phyloP scores from a whole-genome alignment of 2,888 invertebrate genomes.

The Notodonta dromedarius region DNA sequence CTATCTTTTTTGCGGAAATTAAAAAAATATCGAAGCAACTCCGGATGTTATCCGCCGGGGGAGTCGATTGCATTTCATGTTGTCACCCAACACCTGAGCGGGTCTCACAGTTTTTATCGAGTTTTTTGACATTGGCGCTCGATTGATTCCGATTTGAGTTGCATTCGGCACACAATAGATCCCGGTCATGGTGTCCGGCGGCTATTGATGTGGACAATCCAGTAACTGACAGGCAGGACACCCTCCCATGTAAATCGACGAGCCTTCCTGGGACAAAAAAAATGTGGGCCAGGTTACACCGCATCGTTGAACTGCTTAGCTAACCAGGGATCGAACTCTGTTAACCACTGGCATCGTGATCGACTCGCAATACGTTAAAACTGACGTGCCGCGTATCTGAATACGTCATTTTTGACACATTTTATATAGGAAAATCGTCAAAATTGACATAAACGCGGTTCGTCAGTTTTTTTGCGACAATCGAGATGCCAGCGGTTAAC shows the following conservation, averaged over 20 bases:
- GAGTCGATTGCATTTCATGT: conserved; percentile 57
- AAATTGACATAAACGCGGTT: too few species aligned
- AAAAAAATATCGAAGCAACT: conserved; percentile 37
- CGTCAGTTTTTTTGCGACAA: too few species aligned
- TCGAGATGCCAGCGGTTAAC: too few species aligned
- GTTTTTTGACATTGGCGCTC: conserved; percentile 67
- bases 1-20: conserved; percentile 22
- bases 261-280: conserved; percentile 48
- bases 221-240: conserved; percentile 31
- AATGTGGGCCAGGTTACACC: conserved; percentile 41
- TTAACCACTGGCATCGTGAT: too few species aligned
- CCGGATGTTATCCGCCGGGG: conserved; percentile 40
- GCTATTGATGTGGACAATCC: conserved; percentile 60
- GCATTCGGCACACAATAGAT: conserved; percentile 62
- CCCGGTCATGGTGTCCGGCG: conserved; percentile 67
- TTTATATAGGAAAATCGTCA: too few species aligned
- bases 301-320: conserved; percentile 39
- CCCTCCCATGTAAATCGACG: conserved; percentile 57
- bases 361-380: too few species aligned
- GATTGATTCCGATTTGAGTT: conserved; percentile 68
- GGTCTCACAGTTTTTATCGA: conserved; percentile 68
- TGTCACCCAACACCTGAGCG: conserved; percentile 62
- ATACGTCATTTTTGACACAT: too few species aligned
- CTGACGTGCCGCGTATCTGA: too few species aligned
- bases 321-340: background rate